Evolutionary conservation across 2,797 vertebrate species (phyloP).

Genomic region (Falco rusticolus): DNA sequence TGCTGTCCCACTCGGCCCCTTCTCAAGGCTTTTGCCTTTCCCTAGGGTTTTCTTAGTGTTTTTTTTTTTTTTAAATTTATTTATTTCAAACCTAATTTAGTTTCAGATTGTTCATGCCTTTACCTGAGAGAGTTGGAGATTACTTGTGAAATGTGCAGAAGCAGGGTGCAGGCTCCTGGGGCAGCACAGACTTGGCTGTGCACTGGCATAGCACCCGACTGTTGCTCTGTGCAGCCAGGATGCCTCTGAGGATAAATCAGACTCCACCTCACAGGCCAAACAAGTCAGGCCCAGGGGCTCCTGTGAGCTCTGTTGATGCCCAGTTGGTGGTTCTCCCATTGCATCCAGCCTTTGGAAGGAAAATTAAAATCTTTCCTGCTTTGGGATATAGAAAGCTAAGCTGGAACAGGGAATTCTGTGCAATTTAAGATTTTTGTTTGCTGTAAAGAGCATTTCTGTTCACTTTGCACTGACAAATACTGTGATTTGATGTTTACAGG

Average conservation of each 20-base stretch:
- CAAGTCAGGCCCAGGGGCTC: neutral
- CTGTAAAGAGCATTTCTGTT: neutral
- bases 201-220: accelerated
- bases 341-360: neutral
- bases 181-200: neutral
- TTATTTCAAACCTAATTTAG: neutral
- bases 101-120: neutral
- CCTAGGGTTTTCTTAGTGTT: neutral
- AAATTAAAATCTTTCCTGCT: neutral
- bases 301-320: neutral
- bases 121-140: neutral
- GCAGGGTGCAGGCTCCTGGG: neutral
- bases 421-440: neutral
- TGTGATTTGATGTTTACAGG: neutral
- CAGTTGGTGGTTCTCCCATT: neutral
- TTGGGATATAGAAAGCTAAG: neutral
- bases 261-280: neutral
- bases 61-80: neutral
- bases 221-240: accelerated
- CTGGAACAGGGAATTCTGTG: neutral
- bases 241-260: neutral
- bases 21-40: neutral
- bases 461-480: neutral
- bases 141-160: neutral
- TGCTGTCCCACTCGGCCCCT: neutral